Conservation (phyloP, 2,113 vertebrate genomes). For the Lipophrys pholis region DNA sequence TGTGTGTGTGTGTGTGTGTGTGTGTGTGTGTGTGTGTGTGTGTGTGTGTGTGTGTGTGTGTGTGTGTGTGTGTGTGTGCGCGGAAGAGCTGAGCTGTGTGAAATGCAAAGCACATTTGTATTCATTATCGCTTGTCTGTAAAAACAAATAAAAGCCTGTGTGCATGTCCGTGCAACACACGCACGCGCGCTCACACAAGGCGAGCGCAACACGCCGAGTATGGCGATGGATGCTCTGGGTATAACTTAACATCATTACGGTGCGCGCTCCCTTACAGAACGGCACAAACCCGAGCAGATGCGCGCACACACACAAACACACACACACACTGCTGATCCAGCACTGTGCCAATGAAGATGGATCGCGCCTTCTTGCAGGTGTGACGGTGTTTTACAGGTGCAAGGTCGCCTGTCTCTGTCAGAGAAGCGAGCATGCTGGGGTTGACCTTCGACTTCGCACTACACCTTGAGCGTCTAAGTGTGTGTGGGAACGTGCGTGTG, state of each 20-base stretch:
- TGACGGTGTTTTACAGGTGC: conserved; percentile 55
- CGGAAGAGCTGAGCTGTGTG: conserved; percentile 29
- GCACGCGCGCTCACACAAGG: conserved; percentile 16
- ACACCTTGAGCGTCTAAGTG: conserved; percentile 3
- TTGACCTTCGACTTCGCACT: conserved; percentile 47
- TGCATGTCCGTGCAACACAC: conserved; percentile 6
- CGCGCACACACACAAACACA: not conserved
- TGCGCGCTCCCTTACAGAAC: not conserved
- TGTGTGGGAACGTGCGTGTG: conserved; percentile 6
- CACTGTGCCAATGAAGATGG: conserved; percentile 64
- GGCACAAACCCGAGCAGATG: conserved; percentile 5
- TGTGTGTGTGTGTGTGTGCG: too few species aligned
- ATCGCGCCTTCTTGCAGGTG: conserved; percentile 59
- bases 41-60: too few species aligned
- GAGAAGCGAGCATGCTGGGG: conserved; percentile 32
- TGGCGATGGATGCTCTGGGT: conserved; percentile 61
- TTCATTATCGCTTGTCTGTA: conserved; percentile 71
- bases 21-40: too few species aligned
- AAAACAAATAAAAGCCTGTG: conserved; percentile 63
- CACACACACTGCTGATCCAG: conserved; percentile 61
- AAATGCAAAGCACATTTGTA: conserved; percentile 71
- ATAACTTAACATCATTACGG: conserved; percentile 64
- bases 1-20: too few species aligned
- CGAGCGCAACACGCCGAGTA: conserved; percentile 39
- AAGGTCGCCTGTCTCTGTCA: conserved; percentile 64